Evolutionary conservation across 1,140 invertebrate genomes (phyloP), one percentile per base, ranked within the genome.

Genomic region (Conus betulinus): DNA sequence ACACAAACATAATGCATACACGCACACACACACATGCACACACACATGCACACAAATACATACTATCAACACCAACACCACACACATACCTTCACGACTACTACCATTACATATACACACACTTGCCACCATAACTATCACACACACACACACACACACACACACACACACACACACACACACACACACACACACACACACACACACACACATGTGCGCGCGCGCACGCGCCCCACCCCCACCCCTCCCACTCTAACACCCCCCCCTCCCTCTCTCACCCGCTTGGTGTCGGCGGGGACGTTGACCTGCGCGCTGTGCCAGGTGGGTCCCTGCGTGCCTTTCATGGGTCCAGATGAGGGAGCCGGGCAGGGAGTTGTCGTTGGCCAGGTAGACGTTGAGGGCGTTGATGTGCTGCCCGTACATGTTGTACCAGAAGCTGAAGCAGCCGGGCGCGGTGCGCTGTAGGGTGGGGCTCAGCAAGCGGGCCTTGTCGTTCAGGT

Each of bases 401-500:
- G 82, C 87, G 17, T 89, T 93, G 51, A 95, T 90, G 55, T 93
- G 88, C 11, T 74, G 74, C 5, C 94, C 94, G 78, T 91, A 91
- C 93, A 94, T 94, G 88, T 91, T 91, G 89, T 94, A 94, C 91
- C 91, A 93, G 88, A 94, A 93, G 15, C 90, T 84, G 55, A 93
- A 90, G 89, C 88, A 89, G 51, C 60, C 25, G 17, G 51, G 17
- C 74, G 96, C 17, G 10, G 55, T 20, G 3, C n/a, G 20, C 76
- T 91, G 90, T 55, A 89, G 90, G 8, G 89, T 86, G 87, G 87
- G 39, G 89, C 91, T 15, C 96, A 95, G 0, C 13, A 98, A 96
- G 53, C 97, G 96, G 0, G 97, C 97, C 0, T 96, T 97, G 88
- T 97, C 97, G 92, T 97, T 97, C 25, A 95, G 93, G 71, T 96